These are phyloP conservation scores for Cromileptes altivelis DNA, from an alignment of 2,113 vertebrate genomes.

Conservation along the genomic window DNA sequence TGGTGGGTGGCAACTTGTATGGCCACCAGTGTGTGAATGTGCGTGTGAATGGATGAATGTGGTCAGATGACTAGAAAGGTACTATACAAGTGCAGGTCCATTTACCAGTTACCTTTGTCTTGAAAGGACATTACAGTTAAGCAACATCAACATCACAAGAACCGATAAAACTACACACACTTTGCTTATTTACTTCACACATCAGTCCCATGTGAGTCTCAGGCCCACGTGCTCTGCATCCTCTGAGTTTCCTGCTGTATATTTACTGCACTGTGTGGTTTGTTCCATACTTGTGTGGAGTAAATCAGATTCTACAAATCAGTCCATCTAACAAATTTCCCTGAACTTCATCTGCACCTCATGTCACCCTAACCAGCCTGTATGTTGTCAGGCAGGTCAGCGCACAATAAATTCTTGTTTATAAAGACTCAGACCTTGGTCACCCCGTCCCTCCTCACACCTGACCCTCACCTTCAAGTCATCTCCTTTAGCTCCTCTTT, in stretches of 20 bases:
- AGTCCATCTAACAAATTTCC: background rate
- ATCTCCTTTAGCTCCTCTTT: conserved; percentile 42
- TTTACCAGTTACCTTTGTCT: no score
- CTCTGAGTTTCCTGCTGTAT: background rate
- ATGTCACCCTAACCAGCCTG: background rate
- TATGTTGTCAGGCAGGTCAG: background rate
- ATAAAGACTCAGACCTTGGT: conserved; percentile 35
- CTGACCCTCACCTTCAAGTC: conserved; percentile 15
- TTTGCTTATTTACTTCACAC: background rate
- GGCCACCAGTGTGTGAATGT: no score
- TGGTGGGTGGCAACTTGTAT: no score
- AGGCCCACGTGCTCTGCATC: background rate
- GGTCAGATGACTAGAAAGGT: no score
- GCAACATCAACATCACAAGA: no score
- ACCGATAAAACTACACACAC: background rate
- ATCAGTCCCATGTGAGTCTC: background rate
- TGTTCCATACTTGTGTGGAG: background rate
- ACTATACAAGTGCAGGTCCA: no score
- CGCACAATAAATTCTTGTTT: conserved; percentile 15
- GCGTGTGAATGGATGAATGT: no score
- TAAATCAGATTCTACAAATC: background rate
- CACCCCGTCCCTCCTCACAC: conserved; percentile 1
- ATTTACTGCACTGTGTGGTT: background rate
- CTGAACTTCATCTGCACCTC: conserved; percentile 27
- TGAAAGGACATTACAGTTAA: no score